phyloP scores from a whole-genome alignment of 1,140 invertebrate genomes.

The Danaus plexippus region DNA sequence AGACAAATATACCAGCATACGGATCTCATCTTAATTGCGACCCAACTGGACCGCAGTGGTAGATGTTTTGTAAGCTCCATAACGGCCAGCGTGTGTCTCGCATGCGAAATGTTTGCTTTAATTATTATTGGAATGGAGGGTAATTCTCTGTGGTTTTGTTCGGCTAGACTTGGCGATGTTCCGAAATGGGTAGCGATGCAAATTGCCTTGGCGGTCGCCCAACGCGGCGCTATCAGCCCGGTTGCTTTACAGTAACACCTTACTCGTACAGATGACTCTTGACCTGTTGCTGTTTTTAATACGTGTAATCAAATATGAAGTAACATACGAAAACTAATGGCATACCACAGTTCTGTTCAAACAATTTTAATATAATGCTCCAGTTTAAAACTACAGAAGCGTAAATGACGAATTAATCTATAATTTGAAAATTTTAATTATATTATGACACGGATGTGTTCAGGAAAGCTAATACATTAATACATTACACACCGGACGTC shows the following conservation, averaged over 20 bases:
- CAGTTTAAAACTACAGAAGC: too few species aligned
- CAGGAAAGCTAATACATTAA: too few species aligned
- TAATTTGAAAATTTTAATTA: too few species aligned
- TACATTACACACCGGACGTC: too few species aligned
- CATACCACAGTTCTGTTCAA: too few species aligned
- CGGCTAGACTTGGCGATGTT: conserved; percentile 71
- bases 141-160: conserved; percentile 71
- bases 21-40: conserved; percentile 68
- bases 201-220: conserved; percentile 70
- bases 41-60: conserved; percentile 28
- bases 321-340: not conserved
- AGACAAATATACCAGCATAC: conserved; percentile 57
- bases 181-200: conserved; percentile 70
- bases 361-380: too few species aligned
- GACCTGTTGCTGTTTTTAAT: conserved; percentile 27
- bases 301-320: not conserved
- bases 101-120: conserved; percentile 69
- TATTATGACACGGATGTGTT: too few species aligned
- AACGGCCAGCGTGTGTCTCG: conserved; percentile 61
- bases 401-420: too few species aligned
- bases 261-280: conserved; percentile 39
- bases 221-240: conserved; percentile 60
- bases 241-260: conserved; percentile 49
- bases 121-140: conserved; percentile 72
- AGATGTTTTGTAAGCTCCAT: conserved; percentile 68